phyloP scores from a whole-genome alignment of 1,140 invertebrate species.

The Cydia amplana region DNA sequence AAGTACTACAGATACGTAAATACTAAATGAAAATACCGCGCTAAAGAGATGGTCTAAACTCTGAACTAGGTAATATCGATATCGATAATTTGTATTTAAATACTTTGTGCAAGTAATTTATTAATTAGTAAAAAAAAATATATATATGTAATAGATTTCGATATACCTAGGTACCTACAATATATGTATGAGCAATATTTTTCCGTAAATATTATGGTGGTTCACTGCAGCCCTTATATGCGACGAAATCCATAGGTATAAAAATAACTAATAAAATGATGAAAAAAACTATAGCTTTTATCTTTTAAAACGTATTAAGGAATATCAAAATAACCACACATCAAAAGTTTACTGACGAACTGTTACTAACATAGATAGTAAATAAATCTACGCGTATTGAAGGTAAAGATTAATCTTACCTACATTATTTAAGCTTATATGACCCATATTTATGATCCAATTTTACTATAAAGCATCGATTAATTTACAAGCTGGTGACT shows the following conservation, averaged over 20 bases:
- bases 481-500: conserved; percentile 21
- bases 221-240: too few relatives aligned
- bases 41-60: not conserved
- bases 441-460: conserved; percentile 41
- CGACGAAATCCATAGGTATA: too few relatives aligned
- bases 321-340: too few relatives aligned
- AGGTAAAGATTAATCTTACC: not conserved
- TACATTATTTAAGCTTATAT: not conserved
- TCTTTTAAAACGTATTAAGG: not conserved
- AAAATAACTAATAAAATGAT: too few relatives aligned
- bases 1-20: not conserved
- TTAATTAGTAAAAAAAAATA: too few relatives aligned
- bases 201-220: too few relatives aligned
- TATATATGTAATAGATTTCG: too few relatives aligned
- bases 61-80: not conserved
- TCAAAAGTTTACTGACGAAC: too few relatives aligned
- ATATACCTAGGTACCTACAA: too few relatives aligned
- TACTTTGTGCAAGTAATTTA: too few relatives aligned
- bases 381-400: not conserved
- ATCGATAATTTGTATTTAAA: conserved; percentile 14
- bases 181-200: too few relatives aligned
- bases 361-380: not conserved
- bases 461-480: conserved; percentile 11
- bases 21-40: not conserved
- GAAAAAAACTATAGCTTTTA: too few relatives aligned